These are phyloP conservation scores for Myotis planiceps DNA, from an alignment of 2,797 vertebrate species.

Conservation along the genomic window DNA sequence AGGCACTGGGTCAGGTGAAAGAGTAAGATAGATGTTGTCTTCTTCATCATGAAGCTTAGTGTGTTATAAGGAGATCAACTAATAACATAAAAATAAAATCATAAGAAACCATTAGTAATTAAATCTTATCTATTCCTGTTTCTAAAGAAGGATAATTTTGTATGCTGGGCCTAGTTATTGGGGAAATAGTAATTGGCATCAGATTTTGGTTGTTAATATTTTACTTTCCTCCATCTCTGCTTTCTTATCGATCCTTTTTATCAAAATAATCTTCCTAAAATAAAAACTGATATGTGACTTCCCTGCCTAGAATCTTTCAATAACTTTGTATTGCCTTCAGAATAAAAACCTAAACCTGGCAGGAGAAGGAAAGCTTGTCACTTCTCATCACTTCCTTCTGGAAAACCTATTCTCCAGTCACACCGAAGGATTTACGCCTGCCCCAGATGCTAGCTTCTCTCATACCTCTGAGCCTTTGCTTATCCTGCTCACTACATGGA, in stretches of 20 bases:
- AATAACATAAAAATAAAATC: neutral
- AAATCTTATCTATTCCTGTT: neutral
- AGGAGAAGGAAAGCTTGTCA: neutral
- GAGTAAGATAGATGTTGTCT: neutral
- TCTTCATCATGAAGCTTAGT: neutral
- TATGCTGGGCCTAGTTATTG: neutral
- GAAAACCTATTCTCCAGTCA: neutral
- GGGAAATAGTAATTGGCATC: neutral
- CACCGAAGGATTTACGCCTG: neutral
- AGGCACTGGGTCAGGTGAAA: neutral
- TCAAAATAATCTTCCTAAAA: neutral
- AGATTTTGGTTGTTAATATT: neutral
- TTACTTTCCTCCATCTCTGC: neutral
- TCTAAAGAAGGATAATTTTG: neutral
- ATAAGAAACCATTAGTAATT: neutral
- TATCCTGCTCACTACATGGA: neutral
- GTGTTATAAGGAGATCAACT: neutral
- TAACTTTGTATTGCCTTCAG: neutral
- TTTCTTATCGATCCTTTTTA: neutral
- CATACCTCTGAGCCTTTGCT: neutral
- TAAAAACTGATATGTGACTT: neutral
- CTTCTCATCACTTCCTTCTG: neutral
- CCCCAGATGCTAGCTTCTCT: neutral
- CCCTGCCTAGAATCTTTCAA: neutral
- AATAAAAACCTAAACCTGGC: neutral